Evolutionary conservation across 2,888 invertebrate species (phyloP).

Genomic region (Hypolimnas misippus): DNA sequence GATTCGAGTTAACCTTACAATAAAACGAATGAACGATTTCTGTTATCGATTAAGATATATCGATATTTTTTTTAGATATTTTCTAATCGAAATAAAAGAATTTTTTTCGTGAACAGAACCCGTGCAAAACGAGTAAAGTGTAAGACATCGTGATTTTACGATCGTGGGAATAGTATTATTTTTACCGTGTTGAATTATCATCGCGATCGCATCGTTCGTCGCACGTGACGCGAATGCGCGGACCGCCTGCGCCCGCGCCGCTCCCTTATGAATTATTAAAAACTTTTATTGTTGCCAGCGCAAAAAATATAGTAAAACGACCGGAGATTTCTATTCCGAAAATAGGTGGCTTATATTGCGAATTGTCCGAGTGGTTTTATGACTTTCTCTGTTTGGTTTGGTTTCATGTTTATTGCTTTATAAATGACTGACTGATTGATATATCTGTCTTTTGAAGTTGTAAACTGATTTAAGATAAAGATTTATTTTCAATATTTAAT

Average conservation of each 20-base stretch:
- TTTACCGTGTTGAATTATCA: conserved; percentile 66
- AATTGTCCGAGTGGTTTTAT: conserved; percentile 69
- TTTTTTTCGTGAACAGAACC: conserved; percentile 53
- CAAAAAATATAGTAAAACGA: conserved; percentile 69
- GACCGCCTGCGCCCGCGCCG: conserved; percentile 47
- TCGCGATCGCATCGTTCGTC: conserved; percentile 58
- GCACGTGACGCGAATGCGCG: conserved; percentile 73
- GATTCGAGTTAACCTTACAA: conserved; percentile 29
- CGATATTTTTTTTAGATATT: neutral
- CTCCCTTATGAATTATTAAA: conserved; percentile 79
- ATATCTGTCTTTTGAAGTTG: conserved; percentile 33
- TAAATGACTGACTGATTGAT: conserved; percentile 41
- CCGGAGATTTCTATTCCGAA: conserved; percentile 73
- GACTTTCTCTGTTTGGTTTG: conserved; percentile 70
- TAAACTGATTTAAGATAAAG: neutral
- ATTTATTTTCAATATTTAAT: neutral
- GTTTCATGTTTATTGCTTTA: conserved; percentile 45
- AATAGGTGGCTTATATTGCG: conserved; percentile 65
- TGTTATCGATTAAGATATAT: conserved; percentile 9
- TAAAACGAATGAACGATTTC: conserved; percentile 19
- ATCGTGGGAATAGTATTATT: conserved; percentile 78
- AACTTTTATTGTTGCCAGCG: conserved; percentile 75
- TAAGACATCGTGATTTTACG: conserved; percentile 69
- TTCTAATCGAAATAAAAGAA: conserved; percentile 30
- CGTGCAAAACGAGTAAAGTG: conserved; percentile 8